Conservation (phyloP, 2,888 invertebrate genomes). For the Tenthredo notha region DNA sequence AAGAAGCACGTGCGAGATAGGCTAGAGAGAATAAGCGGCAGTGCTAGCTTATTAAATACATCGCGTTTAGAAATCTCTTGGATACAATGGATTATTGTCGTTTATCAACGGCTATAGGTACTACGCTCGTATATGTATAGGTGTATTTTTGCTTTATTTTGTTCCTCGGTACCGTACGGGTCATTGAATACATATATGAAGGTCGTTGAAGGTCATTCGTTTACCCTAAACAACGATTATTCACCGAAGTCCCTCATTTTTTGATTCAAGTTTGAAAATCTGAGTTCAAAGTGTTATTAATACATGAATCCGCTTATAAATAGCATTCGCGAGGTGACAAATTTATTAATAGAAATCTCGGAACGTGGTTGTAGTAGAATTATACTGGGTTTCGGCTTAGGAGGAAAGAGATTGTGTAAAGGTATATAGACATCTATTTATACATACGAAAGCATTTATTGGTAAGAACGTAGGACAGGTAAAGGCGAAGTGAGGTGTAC, state of each 20-base stretch:
- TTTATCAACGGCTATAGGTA: constrained; percentile 55
- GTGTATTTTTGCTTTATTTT: background rate
- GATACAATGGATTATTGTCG: constrained; percentile 65
- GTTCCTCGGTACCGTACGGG: background rate
- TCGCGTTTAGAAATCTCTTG: constrained; percentile 63
- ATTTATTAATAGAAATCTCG: background rate
- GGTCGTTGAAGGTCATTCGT: constrained; percentile 37
- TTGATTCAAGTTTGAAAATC: background rate
- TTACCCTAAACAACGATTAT: background rate
- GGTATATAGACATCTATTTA: background rate
- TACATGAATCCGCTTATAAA: background rate
- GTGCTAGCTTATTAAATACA: constrained; percentile 61
- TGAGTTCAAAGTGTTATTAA: background rate
- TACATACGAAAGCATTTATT: constrained; percentile 32
- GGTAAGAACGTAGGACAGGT: constrained; percentile 23
- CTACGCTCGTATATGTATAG: background rate
- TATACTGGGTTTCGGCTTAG: background rate
- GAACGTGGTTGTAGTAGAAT: background rate
- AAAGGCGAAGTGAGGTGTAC: constrained; percentile 19
- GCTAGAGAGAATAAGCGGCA: background rate
- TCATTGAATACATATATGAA: constrained; percentile 31
- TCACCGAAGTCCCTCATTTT: background rate
- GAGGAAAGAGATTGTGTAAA: constrained; percentile 5
- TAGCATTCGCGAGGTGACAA: background rate
- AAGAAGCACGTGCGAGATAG: background rate